Percentiles rank a stretch among this genome's conserved stretches.
Conservation (phyloP, 2,888 invertebrate species). For the Ommatoiulus sabulosus region DNA sequence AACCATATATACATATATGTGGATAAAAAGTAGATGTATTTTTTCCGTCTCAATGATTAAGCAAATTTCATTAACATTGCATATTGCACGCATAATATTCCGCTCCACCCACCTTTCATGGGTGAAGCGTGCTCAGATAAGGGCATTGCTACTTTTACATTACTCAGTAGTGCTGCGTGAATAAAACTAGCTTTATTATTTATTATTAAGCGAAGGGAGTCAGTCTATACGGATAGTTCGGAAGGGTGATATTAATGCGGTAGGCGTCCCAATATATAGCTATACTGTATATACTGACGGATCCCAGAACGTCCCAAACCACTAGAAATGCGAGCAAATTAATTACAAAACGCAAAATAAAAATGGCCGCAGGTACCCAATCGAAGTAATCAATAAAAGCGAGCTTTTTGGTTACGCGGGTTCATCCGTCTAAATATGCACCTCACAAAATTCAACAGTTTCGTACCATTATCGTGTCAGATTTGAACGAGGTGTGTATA, state of each 20-base stretch:
- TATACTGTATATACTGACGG: too few relatives aligned
- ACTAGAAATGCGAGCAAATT: neutral
- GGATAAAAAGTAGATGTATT: constrained; percentile 14
- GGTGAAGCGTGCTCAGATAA: constrained; percentile 21
- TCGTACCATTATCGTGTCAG: constrained; percentile 13
- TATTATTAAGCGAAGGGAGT: constrained; percentile 17
- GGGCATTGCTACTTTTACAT: constrained; percentile 28
- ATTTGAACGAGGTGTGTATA: neutral
- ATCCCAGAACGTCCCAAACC: neutral
- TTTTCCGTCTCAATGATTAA: constrained; percentile 23
- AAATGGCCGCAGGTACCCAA: neutral
- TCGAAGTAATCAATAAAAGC: neutral
- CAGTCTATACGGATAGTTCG: neutral
- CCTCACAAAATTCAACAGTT: neutral
- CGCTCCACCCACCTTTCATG: constrained; percentile 32
- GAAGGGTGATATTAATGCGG: neutral
- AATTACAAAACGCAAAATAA: neutral
- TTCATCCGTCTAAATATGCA: constrained; percentile 1
- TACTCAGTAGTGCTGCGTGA: neutral
- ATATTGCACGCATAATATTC: constrained; percentile 5
- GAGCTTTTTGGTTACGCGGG: neutral
- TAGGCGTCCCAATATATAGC: neutral
- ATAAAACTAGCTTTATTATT: neutral
- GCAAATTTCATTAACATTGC: constrained; percentile 43
- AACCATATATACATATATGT: too few relatives aligned